Conservation (phyloP, 2,113 vertebrate species). For the Loxodonta africana region DNA sequence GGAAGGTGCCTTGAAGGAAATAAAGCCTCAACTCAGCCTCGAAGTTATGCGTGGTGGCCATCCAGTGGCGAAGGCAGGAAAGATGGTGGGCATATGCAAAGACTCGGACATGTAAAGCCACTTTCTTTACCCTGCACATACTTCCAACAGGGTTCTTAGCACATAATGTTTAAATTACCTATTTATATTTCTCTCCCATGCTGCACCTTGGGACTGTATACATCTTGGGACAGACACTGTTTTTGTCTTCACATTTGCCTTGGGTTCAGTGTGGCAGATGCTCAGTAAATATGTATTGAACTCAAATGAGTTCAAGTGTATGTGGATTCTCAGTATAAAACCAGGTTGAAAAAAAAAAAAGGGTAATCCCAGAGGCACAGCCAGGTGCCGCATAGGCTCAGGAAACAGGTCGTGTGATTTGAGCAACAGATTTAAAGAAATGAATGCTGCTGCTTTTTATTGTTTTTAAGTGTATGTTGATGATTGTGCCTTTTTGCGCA, state of each 20-base stretch:
- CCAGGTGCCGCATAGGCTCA: background rate
- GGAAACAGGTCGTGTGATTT: background rate
- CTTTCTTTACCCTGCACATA: background rate
- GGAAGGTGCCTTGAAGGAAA: background rate
- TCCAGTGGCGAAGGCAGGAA: rapidly evolving
- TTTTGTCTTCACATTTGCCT: background rate
- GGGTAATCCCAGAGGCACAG: background rate
- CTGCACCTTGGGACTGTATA: background rate
- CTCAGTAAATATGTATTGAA: background rate
- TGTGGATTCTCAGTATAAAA: background rate
- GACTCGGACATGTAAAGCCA: rapidly evolving
- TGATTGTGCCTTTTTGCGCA: background rate
- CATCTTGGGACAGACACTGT: background rate
- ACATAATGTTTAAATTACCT: background rate
- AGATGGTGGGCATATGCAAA: rapidly evolving
- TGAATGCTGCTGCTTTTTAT: background rate
- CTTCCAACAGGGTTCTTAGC: background rate
- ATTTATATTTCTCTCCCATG: background rate
- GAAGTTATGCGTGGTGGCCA: rapidly evolving
- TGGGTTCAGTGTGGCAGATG: background rate
- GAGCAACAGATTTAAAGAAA: background rate
- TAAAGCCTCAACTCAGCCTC: background rate
- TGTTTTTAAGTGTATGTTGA: background rate
- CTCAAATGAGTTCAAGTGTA: background rate
- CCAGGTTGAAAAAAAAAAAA: background rate